Base-by-base conservation (phyloP, 2,113 vertebrate species). In the Dermatemys mawii region DNA sequence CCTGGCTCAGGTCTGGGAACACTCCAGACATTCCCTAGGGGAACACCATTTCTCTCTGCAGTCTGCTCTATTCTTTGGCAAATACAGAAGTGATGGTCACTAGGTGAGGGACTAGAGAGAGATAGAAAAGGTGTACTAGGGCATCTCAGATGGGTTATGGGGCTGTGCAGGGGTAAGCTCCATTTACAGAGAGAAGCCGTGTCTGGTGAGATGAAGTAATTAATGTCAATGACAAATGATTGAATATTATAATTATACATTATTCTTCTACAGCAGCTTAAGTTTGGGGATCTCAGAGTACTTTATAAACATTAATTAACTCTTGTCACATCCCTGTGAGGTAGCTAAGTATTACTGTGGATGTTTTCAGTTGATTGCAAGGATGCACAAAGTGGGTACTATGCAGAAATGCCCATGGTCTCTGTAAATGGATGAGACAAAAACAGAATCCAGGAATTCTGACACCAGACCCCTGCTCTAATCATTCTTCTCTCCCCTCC, bases 11-110 rank as follows among this genome's bases (percentile, higher is more conserved):
- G 14, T 27, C 8, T 24, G 35, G 81, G 48, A 81, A 53, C 35
- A 83, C 22, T 5, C 32, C 60, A 73, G 21, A 84, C 83, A 84
- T 60, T 88, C 60, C 81, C 38, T 4, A 78, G 54, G 83, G 55
- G 75, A 94, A 81, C 44, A 53, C 90, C 70, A 93, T 90, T 90
- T 88, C 29, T 79, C 57, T 60, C 67, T 70, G 73, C 67, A 81
- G 3, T 51, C 70, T 94, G 85, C 44, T 94, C 83, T 86, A 35
- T 32, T 93, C 83, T 78, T 50, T 22, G n/a, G 88, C 86, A 46
- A 88, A 21, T 5, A 51, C 35, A 83, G 88, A 78, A 93, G 67
- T 19, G 70, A 81, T 78, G 95, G 94, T 16, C 16, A 4, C 89
- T 70, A 79, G 73, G 6, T 1, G 9, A 76, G 7, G 32, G 63